Evolutionary conservation across 2,888 invertebrate species (phyloP), one percentile per base, ranked within the genome.

Genomic region (Cerastis rubricosa): DNA sequence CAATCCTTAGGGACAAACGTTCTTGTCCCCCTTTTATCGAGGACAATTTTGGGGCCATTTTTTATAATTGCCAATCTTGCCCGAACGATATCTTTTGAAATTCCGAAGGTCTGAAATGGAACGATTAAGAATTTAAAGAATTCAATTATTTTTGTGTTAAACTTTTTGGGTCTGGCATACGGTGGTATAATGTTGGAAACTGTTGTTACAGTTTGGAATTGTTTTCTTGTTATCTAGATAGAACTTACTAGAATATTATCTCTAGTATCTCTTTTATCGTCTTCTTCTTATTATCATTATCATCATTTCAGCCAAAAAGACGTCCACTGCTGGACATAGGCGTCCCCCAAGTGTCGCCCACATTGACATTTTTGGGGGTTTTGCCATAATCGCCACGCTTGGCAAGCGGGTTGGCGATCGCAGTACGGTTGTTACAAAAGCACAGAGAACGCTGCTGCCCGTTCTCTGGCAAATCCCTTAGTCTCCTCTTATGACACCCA

Each of bases 51-150:
- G 88, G 89, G 87, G 73, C 88, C 86, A 88, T 82, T 92, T 92
- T 93, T 94, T 92, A 92, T 94, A 94, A 94, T 94, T 93, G 94
- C 93, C 94, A 93, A 94, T 94, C 92, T 93, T 81, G 90, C 90
- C 78, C 78, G 86, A 87, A 91, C 88, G 75, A 80, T 78, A 81
- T 77, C 86, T 81, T 81, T 79, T 76, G 73, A 90, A 89, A 89
- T 84, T 88, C 79, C 79, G 78, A 82, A 81, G 78, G 80, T 80
- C 78, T 76, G 74, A 80, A 78, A 71, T 49, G 70, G 74, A 80
- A 80, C 90, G 89, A 91, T 92, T 91, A 91, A 86, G 89, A 91
- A 87, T 90, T 89, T 87, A 76, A 80, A 73, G 86, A 87, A 89
- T 90, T 91, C 89, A 91, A 91, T 92, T 92, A 91, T 90, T 86